These are phyloP conservation scores for Trachemys scripta DNA, from an alignment of 2,113 vertebrate species.

Conservation along the genomic window DNA sequence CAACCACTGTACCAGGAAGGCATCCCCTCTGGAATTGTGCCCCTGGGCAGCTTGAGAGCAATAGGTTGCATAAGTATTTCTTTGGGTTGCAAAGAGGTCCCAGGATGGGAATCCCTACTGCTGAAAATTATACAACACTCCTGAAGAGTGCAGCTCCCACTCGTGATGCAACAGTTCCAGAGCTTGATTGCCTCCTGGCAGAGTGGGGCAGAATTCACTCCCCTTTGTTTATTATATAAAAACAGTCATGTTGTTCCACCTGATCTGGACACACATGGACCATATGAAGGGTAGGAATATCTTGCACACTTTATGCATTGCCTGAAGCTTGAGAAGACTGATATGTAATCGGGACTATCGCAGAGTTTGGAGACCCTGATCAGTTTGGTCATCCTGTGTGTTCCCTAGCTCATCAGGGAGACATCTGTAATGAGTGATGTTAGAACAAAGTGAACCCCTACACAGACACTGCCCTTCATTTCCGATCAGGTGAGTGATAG, in stretches of 20 bases:
- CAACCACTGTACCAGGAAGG: not conserved
- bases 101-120: not conserved
- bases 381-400: not conserved
- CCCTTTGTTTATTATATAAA: not conserved
- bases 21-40: not conserved
- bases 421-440: not conserved
- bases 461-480: no score
- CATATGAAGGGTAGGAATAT: not conserved
- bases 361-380: not conserved
- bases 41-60: not conserved
- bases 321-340: not conserved
- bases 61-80: not conserved
- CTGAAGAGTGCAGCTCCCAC: not conserved
- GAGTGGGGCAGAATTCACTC: not conserved
- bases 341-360: not conserved
- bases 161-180: not conserved
- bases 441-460: not conserved
- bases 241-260: not conserved
- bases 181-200: not conserved
- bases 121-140: not conserved
- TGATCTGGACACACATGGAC: not conserved
- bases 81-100: not conserved
- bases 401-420: not conserved
- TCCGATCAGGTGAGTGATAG: no score
- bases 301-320: not conserved